phyloP scores from a whole-genome alignment of 2,888 invertebrate species.

The Rotaria macrura region DNA sequence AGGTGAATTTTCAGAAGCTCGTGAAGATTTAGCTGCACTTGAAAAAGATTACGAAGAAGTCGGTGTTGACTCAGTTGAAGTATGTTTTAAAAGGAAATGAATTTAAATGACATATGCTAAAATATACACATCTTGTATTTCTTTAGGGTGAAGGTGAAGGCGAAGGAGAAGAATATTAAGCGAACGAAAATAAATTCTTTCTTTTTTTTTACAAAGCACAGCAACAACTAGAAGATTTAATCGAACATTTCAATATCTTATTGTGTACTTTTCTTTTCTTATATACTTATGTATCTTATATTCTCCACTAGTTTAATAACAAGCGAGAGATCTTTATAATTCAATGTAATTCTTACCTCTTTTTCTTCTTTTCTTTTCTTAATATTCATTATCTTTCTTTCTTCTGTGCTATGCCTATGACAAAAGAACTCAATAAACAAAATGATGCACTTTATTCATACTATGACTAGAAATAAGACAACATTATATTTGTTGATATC shows the following conservation, averaged over 20 bases:
- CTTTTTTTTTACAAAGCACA: background rate
- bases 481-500: background rate
- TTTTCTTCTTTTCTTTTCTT: background rate
- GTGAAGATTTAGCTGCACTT: slow-evolving; percentile 36
- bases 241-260: slow-evolving; percentile 1
- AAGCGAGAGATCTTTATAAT: background rate
- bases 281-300: background rate
- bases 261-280: background rate
- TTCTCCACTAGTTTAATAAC: background rate
- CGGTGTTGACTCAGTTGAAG: slow-evolving; percentile 39
- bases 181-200: background rate
- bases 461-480: background rate
- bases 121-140: background rate
- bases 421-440: background rate
- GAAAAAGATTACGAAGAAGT: slow-evolving; percentile 50
- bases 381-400: background rate
- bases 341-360: slow-evolving; percentile 12
- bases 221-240: background rate
- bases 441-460: slow-evolving; percentile 1
- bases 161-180: slow-evolving; percentile 14
- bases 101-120: no score
- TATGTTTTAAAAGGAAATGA: background rate
- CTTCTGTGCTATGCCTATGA: background rate
- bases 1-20: slow-evolving; percentile 36
- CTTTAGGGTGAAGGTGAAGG: slow-evolving; percentile 17